These are phyloP conservation scores for Galerucella calmariensis DNA, from an alignment of 2,888 invertebrate genomes.

Conservation along the genomic window DNA sequence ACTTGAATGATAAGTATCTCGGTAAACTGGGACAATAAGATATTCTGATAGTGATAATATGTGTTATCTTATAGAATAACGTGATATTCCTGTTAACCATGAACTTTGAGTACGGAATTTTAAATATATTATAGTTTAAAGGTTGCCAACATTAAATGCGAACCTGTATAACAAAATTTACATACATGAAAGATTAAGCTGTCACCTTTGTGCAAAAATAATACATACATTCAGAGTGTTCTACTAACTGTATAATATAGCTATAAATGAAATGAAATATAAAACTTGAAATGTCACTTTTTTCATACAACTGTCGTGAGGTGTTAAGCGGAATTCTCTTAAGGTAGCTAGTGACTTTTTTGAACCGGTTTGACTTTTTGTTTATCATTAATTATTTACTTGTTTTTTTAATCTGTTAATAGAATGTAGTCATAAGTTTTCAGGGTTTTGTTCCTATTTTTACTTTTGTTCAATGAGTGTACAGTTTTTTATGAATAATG, in stretches of 20 bases:
- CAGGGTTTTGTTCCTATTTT: no score
- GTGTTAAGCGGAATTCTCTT: no score
- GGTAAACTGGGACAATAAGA: constrained; percentile 10
- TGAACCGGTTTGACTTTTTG: no score
- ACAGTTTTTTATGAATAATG: no score
- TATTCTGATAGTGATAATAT: not conserved
- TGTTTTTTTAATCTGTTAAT: no score
- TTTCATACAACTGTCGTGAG: no score
- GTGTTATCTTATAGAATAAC: constrained; percentile 7
- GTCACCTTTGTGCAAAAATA: not conserved
- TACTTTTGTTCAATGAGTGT: no score
- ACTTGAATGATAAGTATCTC: not conserved
- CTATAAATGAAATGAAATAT: no score
- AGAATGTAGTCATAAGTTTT: no score
- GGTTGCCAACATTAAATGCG: constrained; percentile 15
- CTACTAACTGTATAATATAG: not conserved
- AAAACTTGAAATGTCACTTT: no score
- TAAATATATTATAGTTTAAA: constrained; percentile 11
- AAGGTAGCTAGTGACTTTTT: no score
- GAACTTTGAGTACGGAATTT: constrained; percentile 26
- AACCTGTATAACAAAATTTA: constrained; percentile 2
- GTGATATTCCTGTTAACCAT: constrained; percentile 22
- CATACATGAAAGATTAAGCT: constrained; percentile 1
- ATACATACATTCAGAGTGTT: not conserved
- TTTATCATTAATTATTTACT: no score